Evolutionary conservation across 2,888 invertebrate genomes (phyloP).

Genomic region (Drosophila diplacantha): DNA sequence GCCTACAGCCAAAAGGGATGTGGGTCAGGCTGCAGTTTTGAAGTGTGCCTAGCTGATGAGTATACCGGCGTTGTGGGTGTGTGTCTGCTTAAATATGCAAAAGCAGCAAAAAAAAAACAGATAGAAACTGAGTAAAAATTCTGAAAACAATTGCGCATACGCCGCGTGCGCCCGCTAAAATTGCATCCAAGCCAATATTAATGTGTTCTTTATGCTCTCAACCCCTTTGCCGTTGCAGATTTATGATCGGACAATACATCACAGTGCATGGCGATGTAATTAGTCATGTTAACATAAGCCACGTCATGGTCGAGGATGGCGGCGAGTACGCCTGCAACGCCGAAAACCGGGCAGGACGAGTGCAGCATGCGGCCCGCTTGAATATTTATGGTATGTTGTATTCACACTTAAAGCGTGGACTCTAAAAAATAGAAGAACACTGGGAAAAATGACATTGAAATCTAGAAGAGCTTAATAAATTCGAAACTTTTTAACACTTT

Average conservation of each 20-base stretch:
- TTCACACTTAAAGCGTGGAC: slow-evolving; percentile 40
- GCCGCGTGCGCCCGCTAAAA: slow-evolving; percentile 44
- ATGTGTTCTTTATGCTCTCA: slow-evolving; percentile 42
- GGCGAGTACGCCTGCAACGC: slow-evolving; percentile 88
- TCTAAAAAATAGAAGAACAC: slow-evolving; percentile 13
- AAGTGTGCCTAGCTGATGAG: slow-evolving; percentile 52
- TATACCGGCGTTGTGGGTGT: slow-evolving; percentile 22
- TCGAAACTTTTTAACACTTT: background rate
- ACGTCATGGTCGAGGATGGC: slow-evolving; percentile 87
- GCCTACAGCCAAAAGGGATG: slow-evolving; percentile 61
- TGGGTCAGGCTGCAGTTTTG: slow-evolving; percentile 67
- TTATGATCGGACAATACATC: slow-evolving; percentile 87
- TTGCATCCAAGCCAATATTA: slow-evolving; percentile 50
- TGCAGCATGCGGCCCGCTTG: slow-evolving; percentile 85
- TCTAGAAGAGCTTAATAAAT: background rate
- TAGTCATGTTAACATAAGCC: slow-evolving; percentile 89
- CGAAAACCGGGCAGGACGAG: slow-evolving; percentile 86
- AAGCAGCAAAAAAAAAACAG: slow-evolving; percentile 8
- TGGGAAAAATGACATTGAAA: background rate
- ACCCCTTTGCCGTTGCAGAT: slow-evolving; percentile 78
- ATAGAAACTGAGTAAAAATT: slow-evolving; percentile 36
- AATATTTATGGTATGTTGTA: slow-evolving; percentile 86
- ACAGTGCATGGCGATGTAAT: slow-evolving; percentile 88
- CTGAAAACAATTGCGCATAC: slow-evolving; percentile 46
- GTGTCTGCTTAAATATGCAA: slow-evolving; percentile 52